A percentile compares a stretch with the other conserved stretches of the same genome.
These are phyloP conservation scores for Apamea sordens DNA, from an alignment of 2,888 invertebrate genomes.

Conservation along the genomic window DNA sequence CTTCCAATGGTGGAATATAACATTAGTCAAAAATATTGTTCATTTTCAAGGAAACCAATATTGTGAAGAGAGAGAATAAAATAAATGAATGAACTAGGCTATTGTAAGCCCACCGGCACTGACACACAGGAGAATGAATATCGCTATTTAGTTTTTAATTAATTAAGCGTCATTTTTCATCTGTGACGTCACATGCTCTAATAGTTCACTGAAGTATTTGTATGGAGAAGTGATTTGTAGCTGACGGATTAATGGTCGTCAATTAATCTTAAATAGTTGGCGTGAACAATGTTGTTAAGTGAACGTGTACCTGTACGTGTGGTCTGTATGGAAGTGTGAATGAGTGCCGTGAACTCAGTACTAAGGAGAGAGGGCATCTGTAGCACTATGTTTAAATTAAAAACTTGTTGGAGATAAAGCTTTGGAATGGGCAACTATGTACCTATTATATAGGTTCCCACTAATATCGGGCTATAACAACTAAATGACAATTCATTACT, in stretches of 20 bases:
- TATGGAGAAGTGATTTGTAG: constrained; percentile 22
- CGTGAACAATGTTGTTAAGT: constrained; percentile 32
- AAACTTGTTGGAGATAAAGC: not conserved
- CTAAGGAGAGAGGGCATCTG: constrained; percentile 2
- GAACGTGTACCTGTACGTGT: constrained; percentile 5
- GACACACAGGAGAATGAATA: not conserved
- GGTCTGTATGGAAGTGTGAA: not conserved
- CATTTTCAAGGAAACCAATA: too few species aligned
- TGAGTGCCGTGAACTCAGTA: not conserved
- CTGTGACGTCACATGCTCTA: constrained; percentile 34
- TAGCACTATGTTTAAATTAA: constrained; percentile 1
- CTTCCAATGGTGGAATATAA: too few species aligned
- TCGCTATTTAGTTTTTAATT: constrained; percentile 8
- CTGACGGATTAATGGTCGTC: constrained; percentile 37
- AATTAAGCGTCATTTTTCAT: constrained; percentile 22
- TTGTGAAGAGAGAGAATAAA: too few species aligned
- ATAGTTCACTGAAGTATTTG: constrained; percentile 35
- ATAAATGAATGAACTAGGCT: too few species aligned
- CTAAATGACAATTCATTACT: not conserved
- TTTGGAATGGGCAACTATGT: not conserved
- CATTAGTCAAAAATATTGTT: too few species aligned
- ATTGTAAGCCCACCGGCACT: not conserved
- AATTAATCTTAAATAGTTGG: constrained; percentile 37
- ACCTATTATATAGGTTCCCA: not conserved
- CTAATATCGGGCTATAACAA: too few species aligned